phyloP scores from a whole-genome alignment of 2,888 invertebrate genomes.

The Mechanitis messenoides region DNA sequence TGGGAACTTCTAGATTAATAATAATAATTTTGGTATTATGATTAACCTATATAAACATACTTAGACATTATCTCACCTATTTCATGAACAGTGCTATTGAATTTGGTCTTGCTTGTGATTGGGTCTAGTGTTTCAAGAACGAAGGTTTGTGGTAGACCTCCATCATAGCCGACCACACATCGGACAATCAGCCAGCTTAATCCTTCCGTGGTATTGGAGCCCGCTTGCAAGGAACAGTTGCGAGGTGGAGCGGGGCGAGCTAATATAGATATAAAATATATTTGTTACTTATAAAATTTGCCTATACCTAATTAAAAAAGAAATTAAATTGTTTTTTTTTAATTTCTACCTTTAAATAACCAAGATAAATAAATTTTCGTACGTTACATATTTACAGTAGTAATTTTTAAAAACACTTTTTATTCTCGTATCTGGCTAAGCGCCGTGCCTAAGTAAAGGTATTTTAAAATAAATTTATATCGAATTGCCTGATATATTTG shows the following conservation, averaged over 20 bases:
- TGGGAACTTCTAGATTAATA: not conserved
- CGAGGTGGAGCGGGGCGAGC: slow-evolving; percentile 88
- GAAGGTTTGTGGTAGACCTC: slow-evolving; percentile 91
- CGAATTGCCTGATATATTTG: too few species aligned
- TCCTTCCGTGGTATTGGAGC: slow-evolving; percentile 67
- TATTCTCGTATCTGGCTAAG: too few species aligned
- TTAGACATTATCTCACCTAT: slow-evolving; percentile 45
- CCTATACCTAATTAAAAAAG: not conserved
- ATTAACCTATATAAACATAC: not conserved
- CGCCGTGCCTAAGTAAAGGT: too few species aligned
- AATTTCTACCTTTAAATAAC: too few species aligned
- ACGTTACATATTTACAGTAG: too few species aligned
- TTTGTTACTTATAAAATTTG: not conserved
- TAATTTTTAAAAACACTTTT: too few species aligned
- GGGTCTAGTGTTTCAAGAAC: slow-evolving; percentile 89
- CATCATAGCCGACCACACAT: slow-evolving; percentile 92
- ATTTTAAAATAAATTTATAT: too few species aligned
- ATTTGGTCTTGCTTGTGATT: slow-evolving; percentile 80
- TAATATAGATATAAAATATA: slow-evolving; percentile 35
- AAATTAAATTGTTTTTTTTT: too few species aligned
- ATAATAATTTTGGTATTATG: not conserved
- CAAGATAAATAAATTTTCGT: not conserved
- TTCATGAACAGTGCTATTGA: slow-evolving; percentile 81
- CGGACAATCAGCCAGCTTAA: slow-evolving; percentile 82
- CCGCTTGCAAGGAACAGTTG: slow-evolving; percentile 89